A percentile compares a stretch with the other conserved stretches of the same genome.
phyloP scores from a whole-genome alignment of 2,113 vertebrate species.

The Nycticorax nycticorax region DNA sequence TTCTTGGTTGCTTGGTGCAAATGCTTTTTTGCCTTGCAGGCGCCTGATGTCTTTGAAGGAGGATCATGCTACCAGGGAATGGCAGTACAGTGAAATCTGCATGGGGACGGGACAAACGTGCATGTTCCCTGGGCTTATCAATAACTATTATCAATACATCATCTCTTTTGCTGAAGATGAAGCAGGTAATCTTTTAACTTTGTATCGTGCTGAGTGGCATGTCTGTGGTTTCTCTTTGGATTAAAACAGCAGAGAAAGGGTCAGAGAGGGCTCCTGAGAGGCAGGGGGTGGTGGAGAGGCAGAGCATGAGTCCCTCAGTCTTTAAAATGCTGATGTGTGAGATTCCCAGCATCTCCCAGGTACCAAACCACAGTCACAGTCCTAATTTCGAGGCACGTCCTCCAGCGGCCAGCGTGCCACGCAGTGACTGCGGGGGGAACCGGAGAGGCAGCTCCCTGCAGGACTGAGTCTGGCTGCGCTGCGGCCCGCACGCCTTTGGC shows the following conservation, averaged over 20 bases:
- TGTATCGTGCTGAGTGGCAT: not conserved
- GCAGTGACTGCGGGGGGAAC: not conserved
- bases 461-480: not conserved
- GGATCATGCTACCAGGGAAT: conserved; percentile 73
- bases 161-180: conserved; percentile 97
- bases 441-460: not conserved
- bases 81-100: conserved; percentile 91
- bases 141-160: conserved; percentile 91
- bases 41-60: conserved; percentile 92
- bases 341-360: not conserved
- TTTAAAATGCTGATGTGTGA: not conserved
- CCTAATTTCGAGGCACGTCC: not conserved
- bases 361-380: not conserved
- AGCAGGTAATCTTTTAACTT: conserved; percentile 79
- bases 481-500: not conserved
- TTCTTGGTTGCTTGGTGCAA: not conserved
- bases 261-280: not conserved
- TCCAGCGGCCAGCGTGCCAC: not conserved
- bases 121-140: conserved; percentile 90
- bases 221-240: not conserved
- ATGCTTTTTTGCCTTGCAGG: conserved; percentile 62
- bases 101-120: conserved; percentile 92
- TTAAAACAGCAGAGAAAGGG: not conserved
- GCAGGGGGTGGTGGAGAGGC: rapidly evolving
- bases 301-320: not conserved